Conservation (phyloP, 1,140 invertebrate species). For the Apis dorsata region DNA sequence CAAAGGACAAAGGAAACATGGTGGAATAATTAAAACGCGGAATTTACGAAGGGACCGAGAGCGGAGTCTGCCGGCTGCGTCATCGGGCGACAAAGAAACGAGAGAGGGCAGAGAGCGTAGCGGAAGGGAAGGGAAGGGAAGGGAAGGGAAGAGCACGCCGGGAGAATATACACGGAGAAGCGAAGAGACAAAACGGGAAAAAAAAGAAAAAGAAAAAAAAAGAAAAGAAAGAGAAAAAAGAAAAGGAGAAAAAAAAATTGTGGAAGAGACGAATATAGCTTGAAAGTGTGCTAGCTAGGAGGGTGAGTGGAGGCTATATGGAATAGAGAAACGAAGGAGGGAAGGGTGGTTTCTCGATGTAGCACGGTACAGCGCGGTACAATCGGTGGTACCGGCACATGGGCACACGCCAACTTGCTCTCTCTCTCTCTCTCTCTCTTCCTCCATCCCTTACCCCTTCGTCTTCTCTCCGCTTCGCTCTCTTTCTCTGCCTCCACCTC, state of each 20-base stretch:
- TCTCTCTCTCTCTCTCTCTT: constrained; percentile 58
- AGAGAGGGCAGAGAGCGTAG: constrained; percentile 7
- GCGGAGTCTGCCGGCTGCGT: constrained; percentile 56
- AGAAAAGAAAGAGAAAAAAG: constrained; percentile 39
- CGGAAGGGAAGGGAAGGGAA: not conserved
- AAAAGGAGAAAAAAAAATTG: constrained; percentile 26
- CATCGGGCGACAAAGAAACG: constrained; percentile 23
- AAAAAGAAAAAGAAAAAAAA: constrained; percentile 33
- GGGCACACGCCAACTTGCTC: constrained; percentile 62
- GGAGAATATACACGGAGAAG: constrained; percentile 48
- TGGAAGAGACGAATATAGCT: constrained; percentile 56
- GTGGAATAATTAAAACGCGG: constrained; percentile 74
- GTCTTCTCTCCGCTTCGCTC: constrained; percentile 57
- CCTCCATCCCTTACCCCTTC: constrained; percentile 48
- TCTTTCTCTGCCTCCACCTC: constrained; percentile 65
- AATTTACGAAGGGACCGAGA: constrained; percentile 66
- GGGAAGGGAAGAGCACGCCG: constrained; percentile 2
- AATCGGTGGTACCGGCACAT: constrained; percentile 65
- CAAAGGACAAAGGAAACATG: constrained; percentile 49
- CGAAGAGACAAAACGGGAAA: constrained; percentile 30
- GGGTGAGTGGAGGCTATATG: constrained; percentile 48
- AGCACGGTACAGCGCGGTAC: constrained; percentile 59
- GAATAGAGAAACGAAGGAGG: constrained; percentile 44
- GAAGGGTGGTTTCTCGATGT: constrained; percentile 62
- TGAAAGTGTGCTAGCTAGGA: constrained; percentile 52